These are phyloP conservation scores for Acleris laterana DNA, from an alignment of 2,888 invertebrate genomes.

Conservation along the genomic window DNA sequence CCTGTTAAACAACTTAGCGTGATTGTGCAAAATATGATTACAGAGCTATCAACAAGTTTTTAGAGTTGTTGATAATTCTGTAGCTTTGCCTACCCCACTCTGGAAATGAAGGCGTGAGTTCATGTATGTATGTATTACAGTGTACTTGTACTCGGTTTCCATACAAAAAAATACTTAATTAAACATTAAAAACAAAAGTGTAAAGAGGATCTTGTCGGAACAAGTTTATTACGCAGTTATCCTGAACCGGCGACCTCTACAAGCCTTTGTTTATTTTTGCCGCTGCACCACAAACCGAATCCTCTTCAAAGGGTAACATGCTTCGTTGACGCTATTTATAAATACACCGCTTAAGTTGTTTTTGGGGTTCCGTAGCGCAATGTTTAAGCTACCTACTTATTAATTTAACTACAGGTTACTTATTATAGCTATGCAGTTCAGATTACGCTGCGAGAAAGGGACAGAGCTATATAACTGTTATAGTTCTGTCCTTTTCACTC, in stretches of 20 bases:
- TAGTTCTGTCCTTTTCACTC: no score
- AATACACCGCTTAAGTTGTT: constrained; percentile 63
- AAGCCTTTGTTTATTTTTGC: constrained; percentile 42
- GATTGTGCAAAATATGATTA: no score
- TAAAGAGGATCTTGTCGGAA: neutral
- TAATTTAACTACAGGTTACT: no score
- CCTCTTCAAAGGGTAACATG: constrained; percentile 71
- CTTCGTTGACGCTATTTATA: constrained; percentile 76
- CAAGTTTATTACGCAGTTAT: constrained; percentile 27
- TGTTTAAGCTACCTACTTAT: neutral
- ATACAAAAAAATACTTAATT: neutral
- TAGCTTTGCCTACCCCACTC: no score
- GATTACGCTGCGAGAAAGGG: no score
- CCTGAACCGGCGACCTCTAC: constrained; percentile 29
- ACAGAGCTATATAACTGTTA: no score
- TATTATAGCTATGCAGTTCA: no score
- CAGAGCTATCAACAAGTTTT: no score
- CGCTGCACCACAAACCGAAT: constrained; percentile 45
- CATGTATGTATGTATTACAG: no score
- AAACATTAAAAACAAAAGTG: constrained; percentile 3
- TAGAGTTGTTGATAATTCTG: no score
- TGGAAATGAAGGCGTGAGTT: no score
- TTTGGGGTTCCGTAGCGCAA: constrained; percentile 42
- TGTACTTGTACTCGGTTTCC: neutral
- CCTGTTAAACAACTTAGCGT: no score